Conservation (phyloP, 37 sponge, comb jelly and placozoan species). For the Chondrosia reniformis region DNA sequence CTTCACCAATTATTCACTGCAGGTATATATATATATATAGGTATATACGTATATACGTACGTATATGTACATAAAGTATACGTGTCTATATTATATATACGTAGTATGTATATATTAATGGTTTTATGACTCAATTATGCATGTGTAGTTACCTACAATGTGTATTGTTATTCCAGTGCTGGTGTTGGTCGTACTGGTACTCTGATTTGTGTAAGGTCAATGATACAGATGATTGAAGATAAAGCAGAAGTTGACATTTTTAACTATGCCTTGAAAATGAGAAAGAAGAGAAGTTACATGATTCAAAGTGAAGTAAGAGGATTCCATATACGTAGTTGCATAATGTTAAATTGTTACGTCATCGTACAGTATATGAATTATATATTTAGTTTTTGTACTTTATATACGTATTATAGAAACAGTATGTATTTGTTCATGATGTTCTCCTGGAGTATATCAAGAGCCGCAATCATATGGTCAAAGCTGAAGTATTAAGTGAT, state of each 20-base stretch:
- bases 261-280: slow-evolving; percentile 56
- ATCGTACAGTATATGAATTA: neutral
- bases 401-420: neutral
- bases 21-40: no score
- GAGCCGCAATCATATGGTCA: slow-evolving; percentile 6
- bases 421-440: slow-evolving; percentile 47
- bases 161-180: slow-evolving; percentile 39
- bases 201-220: slow-evolving; percentile 47
- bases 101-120: neutral
- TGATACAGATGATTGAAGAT: slow-evolving; percentile 64
- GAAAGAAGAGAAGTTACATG: slow-evolving; percentile 64
- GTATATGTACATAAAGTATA: no score
- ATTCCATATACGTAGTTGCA: neutral
- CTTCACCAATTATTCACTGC: slow-evolving; percentile 32
- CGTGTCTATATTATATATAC: no score
- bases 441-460: slow-evolving; percentile 54
- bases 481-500: neutral
- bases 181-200: slow-evolving; percentile 85
- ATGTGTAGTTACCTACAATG: neutral
- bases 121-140: neutral
- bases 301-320: slow-evolving; percentile 78
- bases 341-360: neutral
- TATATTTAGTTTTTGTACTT: neutral
- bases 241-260: slow-evolving; percentile 67
- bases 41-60: no score